Percentiles rank a stretch among this genome's conserved stretches.
Evolutionary conservation across 2,113 vertebrate species (phyloP).

Genomic region (Leptocoma aspasia): DNA sequence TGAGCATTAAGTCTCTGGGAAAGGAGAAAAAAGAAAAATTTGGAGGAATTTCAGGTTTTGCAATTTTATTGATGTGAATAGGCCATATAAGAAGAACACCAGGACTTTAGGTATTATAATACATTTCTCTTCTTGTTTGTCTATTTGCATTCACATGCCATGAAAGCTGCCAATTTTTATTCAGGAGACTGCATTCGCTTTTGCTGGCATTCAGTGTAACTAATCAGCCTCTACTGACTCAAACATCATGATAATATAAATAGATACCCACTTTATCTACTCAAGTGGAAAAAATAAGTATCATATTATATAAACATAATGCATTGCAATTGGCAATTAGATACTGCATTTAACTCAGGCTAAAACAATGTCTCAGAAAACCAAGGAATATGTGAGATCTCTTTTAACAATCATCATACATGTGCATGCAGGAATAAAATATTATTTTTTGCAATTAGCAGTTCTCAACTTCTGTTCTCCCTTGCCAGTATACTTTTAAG

Average conservation of each 20-base stretch:
- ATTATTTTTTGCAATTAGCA: conserved; percentile 9
- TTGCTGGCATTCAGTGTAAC: conserved; percentile 25
- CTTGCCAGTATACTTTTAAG: not conserved
- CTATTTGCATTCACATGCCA: not conserved
- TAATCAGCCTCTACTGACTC: conserved; percentile 44
- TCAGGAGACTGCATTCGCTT: conserved; percentile 17
- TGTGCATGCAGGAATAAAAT: not conserved
- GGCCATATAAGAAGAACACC: not conserved
- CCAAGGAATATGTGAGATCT: not conserved
- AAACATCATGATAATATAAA: conserved; percentile 60
- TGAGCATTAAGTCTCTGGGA: not conserved
- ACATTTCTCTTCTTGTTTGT: not conserved
- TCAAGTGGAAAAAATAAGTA: conserved; percentile 63
- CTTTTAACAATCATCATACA: not conserved
- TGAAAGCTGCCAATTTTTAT: conserved; percentile 39
- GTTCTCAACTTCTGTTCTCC: conserved; percentile 17
- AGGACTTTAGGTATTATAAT: not conserved
- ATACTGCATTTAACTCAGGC: conserved; percentile 35
- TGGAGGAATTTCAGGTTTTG: not conserved
- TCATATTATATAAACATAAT: conserved; percentile 67
- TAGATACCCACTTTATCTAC: conserved; percentile 59
- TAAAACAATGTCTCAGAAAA: conserved; percentile 42
- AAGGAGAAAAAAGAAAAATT: not conserved
- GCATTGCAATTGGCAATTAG: conserved; percentile 57
- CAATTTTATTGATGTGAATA: not conserved